Evolutionary conservation across 2,888 invertebrate species (phyloP).

Genomic region (Spodoptera exigua): DNA sequence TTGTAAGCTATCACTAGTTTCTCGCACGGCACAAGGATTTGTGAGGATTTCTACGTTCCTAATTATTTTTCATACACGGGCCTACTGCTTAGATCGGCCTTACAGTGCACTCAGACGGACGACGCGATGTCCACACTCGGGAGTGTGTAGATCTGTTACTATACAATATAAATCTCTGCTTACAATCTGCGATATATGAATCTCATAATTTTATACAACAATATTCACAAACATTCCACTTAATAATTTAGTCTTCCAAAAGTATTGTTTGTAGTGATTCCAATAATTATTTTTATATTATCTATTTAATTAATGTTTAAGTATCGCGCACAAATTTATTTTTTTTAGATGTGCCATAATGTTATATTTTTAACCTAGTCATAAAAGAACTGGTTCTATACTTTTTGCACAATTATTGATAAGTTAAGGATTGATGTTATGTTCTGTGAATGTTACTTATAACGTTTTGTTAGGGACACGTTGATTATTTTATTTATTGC

Average conservation of each 20-base stretch:
- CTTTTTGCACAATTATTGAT: conserved; percentile 55
- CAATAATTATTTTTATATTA: conserved; percentile 53
- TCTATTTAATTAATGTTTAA: conserved; percentile 32
- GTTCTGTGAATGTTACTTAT: conserved; percentile 57
- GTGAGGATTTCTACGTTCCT: conserved; percentile 62
- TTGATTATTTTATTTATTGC: conserved; percentile 55
- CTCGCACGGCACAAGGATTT: conserved; percentile 65
- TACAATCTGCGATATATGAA: conserved; percentile 45
- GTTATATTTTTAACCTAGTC: conserved; percentile 56
- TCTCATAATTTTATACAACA: conserved; percentile 44
- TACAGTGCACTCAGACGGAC: conserved; percentile 17
- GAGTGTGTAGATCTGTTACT: conserved; percentile 41
- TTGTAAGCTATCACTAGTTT: conserved; percentile 68
- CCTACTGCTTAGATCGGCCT: conserved; percentile 53
- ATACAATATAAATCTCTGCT: conserved; percentile 27
- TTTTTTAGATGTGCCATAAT: conserved; percentile 56
- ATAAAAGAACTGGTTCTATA: conserved; percentile 48
- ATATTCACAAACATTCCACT: conserved; percentile 57
- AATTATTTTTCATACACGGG: conserved; percentile 49
- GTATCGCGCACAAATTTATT: conserved; percentile 51
- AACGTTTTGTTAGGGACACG: conserved; percentile 49
- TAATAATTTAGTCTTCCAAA: conserved; percentile 62
- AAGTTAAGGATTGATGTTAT: conserved; percentile 33
- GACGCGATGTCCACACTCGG: conserved; percentile 28
- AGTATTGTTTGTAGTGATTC: conserved; percentile 49